These are phyloP conservation scores for Heliconius hermathena DNA, from an alignment of 1,140 invertebrate species.

Conservation along the genomic window DNA sequence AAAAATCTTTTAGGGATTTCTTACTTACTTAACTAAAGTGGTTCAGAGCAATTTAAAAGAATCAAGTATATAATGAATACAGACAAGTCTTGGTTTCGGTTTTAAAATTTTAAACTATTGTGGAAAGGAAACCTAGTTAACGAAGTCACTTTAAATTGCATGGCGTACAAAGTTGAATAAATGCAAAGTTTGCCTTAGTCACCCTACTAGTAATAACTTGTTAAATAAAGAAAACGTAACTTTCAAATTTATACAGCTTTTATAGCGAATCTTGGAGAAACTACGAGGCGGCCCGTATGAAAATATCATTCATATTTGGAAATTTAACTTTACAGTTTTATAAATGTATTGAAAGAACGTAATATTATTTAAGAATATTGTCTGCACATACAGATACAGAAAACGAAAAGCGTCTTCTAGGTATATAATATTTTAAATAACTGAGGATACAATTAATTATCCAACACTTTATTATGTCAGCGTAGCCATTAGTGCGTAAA, in stretches of 20 bases:
- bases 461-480: too few relatives aligned
- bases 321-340: too few relatives aligned
- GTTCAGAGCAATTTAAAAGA: not conserved
- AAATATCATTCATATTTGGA: too few relatives aligned
- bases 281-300: not conserved
- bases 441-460: not conserved
- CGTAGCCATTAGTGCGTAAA: too few relatives aligned
- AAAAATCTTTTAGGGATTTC: not conserved
- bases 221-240: not conserved
- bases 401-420: too few relatives aligned
- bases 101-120: slow-evolving; percentile 7
- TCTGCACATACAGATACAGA: too few relatives aligned
- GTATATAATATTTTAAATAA: too few relatives aligned
- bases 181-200: not conserved
- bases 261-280: not conserved
- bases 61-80: not conserved
- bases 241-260: slow-evolving; percentile 8
- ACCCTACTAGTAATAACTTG: not conserved
- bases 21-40: not conserved
- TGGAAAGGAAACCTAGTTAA: not conserved
- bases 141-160: slow-evolving; percentile 8
- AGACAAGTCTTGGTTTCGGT: not conserved
- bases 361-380: too few relatives aligned
- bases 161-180: slow-evolving; percentile 2
- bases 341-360: too few relatives aligned